phyloP scores from a whole-genome alignment of 2,113 vertebrate species.

The Pleuronectes platessa region DNA sequence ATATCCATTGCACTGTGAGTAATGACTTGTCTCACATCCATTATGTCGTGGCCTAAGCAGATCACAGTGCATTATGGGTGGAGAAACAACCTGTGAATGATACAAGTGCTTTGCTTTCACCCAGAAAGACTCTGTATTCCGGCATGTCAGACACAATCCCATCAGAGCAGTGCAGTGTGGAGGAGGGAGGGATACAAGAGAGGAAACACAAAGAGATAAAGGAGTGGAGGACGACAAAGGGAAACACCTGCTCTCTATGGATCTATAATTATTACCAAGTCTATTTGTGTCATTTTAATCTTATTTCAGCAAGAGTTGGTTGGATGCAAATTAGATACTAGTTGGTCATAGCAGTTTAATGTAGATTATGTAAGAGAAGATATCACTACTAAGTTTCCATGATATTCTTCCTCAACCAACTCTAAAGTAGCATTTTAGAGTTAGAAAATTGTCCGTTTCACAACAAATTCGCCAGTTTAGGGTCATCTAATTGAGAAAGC shows the following conservation, averaged over 20 bases:
- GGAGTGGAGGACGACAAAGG: not conserved
- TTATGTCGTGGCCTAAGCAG: constrained; percentile 39
- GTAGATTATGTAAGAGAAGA: not conserved
- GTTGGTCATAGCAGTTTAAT: not conserved
- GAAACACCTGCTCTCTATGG: not conserved
- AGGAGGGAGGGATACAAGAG: not conserved
- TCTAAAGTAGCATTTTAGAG: not conserved
- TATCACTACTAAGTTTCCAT: not conserved
- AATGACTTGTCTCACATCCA: constrained; percentile 44
- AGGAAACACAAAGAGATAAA: constrained; percentile 7
- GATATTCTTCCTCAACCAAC: not conserved
- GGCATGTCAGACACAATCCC: constrained; percentile 32
- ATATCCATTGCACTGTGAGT: constrained; percentile 10
- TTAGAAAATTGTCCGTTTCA: not conserved
- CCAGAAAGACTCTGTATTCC: constrained; percentile 34
- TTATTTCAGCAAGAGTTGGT: not conserved
- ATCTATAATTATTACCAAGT: not conserved
- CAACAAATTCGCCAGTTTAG: not conserved
- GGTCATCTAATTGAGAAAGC: not conserved
- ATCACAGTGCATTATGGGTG: constrained; percentile 49
- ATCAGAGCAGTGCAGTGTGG: constrained; percentile 9
- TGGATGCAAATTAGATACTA: not conserved
- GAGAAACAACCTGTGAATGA: constrained; percentile 39
- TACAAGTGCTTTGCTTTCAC: constrained; percentile 40
- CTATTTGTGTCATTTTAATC: not conserved